These are phyloP conservation scores for Napeogenes sylphis DNA, from an alignment of 2,888 invertebrate genomes.

Conservation along the genomic window DNA sequence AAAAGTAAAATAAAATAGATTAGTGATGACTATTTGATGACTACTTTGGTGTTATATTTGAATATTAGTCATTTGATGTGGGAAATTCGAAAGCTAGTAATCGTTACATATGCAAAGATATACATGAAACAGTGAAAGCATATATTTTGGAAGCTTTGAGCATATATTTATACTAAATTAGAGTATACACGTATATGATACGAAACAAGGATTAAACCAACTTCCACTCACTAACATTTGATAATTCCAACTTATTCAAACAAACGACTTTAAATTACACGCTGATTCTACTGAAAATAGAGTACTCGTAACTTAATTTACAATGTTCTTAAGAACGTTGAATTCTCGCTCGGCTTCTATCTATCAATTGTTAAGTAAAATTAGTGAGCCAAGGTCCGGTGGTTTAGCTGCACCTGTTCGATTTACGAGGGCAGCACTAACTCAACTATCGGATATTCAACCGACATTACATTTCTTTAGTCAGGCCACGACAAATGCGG, in stretches of 20 bases:
- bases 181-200: not conserved
- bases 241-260: not conserved
- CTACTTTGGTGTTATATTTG: no score
- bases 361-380: constrained; percentile 24
- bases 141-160: no score
- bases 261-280: not conserved
- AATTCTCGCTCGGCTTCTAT: not conserved
- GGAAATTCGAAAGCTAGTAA: no score
- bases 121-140: no score
- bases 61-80: no score
- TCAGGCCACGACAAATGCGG: constrained; percentile 27
- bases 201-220: not conserved
- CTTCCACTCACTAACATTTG: not conserved
- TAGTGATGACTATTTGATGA: no score
- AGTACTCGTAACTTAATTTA: not conserved
- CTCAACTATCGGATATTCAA: constrained; percentile 33
- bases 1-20: no score
- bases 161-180: no score
- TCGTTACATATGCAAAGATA: no score
- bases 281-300: not conserved
- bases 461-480: constrained; percentile 33
- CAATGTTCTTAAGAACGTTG: not conserved
- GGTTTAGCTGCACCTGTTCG: constrained; percentile 31
- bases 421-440: constrained; percentile 28
- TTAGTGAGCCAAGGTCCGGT: constrained; percentile 28